Percentiles rank a stretch among this genome's conserved stretches.
Evolutionary conservation across 2,888 invertebrate genomes (phyloP).

Genomic region (Caenorhabditis japonica): DNA sequence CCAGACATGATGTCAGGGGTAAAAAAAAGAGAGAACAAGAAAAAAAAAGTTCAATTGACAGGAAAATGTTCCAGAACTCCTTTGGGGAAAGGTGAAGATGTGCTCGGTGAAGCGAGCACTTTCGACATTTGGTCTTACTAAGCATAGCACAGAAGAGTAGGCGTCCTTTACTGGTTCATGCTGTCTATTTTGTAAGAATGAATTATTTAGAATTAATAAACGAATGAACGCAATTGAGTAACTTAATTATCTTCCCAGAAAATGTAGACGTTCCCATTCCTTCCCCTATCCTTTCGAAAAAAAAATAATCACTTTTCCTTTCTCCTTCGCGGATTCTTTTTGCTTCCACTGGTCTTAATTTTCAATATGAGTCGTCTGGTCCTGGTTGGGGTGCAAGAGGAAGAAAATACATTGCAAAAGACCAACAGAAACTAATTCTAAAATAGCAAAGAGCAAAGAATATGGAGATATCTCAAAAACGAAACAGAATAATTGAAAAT

Average conservation of each 20-base stretch:
- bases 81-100: conserved; percentile 11
- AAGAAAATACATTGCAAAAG: too few species aligned
- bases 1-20: not conserved
- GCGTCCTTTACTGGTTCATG: too few species aligned
- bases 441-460: too few species aligned
- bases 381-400: too few species aligned
- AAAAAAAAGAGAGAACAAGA: not conserved
- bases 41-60: conserved; percentile 15
- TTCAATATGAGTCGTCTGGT: too few species aligned
- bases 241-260: conserved; percentile 2
- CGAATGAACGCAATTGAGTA: too few species aligned
- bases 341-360: too few species aligned
- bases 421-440: too few species aligned
- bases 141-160: not conserved
- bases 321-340: conserved; percentile 2
- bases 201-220: too few species aligned
- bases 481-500: too few species aligned
- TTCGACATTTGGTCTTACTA: not conserved
- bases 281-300: not conserved
- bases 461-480: too few species aligned
- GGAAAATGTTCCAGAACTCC: not conserved
- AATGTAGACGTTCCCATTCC: conserved; percentile 4
- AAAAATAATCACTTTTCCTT: conserved; percentile 15
- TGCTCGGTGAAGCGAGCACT: conserved; percentile 13
- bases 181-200: too few species aligned